A percentile compares a stretch with the other conserved stretches of the same genome.
Conservation (phyloP, 2,797 vertebrate genomes). For the Iguana delicatissima region DNA sequence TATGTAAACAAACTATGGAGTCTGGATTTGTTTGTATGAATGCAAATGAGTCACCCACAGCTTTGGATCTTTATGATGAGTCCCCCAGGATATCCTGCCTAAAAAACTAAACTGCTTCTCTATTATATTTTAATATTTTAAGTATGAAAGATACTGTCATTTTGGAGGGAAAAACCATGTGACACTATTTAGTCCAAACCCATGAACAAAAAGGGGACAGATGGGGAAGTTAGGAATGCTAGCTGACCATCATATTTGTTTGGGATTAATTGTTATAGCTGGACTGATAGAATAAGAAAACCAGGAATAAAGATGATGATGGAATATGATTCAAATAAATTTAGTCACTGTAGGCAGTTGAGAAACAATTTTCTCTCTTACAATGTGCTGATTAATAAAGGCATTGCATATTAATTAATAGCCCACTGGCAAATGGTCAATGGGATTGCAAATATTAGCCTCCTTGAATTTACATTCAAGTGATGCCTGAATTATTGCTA, state of each 20-base stretch:
- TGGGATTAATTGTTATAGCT: background rate
- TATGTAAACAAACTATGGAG: background rate
- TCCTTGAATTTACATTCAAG: background rate
- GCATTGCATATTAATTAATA: background rate
- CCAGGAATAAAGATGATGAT: background rate
- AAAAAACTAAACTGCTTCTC: background rate
- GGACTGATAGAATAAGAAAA: background rate
- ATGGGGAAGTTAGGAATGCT: background rate
- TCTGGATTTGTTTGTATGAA: background rate
- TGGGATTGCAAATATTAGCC: background rate
- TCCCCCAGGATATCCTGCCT: background rate
- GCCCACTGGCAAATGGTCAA: background rate
- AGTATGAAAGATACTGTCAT: background rate
- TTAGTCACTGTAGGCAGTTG: background rate
- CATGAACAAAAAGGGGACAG: background rate
- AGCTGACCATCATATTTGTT: background rate
- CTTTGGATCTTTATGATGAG: background rate
- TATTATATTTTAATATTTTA: background rate
- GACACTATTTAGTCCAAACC: background rate
- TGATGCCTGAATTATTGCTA: background rate
- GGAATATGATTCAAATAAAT: slow-evolving; percentile 9
- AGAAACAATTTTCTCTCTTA: background rate
- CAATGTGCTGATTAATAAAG: background rate
- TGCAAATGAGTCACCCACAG: background rate
- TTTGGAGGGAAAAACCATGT: background rate